Conservation (phyloP, 2,797 vertebrate species). For the Nannoperca obscura region DNA sequence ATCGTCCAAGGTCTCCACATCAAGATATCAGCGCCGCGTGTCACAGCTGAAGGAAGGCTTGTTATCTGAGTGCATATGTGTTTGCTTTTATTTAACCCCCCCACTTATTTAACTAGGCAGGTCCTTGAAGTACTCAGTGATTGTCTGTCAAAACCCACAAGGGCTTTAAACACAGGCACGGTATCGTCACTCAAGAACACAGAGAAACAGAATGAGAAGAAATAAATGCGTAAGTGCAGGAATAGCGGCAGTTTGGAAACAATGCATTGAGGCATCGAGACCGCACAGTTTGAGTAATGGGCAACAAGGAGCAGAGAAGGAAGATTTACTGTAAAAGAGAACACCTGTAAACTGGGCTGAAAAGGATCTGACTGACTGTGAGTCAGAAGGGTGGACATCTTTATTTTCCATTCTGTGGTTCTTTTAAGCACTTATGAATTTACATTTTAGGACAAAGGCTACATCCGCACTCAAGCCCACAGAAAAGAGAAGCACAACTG, state of each 20-base stretch:
- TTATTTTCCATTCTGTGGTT: neutral
- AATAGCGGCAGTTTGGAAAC: slow-evolving; percentile 22
- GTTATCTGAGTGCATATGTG: slow-evolving; percentile 47
- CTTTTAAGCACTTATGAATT: neutral
- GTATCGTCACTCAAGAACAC: neutral
- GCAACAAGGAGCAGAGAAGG: neutral
- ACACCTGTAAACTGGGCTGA: neutral
- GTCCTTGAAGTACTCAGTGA: slow-evolving; percentile 45
- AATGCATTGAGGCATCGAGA: neutral
- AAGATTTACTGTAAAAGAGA: neutral
- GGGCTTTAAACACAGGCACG: neutral
- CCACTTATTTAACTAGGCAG: slow-evolving; percentile 50
- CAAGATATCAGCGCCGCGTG: slow-evolving; percentile 42
- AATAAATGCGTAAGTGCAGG: slow-evolving; percentile 4
- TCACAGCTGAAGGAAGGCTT: slow-evolving; percentile 34
- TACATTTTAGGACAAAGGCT: neutral
- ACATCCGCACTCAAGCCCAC: too few relatives aligned
- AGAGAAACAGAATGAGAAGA: slow-evolving; percentile 6
- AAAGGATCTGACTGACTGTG: neutral
- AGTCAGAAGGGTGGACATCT: neutral
- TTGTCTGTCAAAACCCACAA: slow-evolving; percentile 2
- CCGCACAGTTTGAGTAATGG: slow-evolving; percentile 21
- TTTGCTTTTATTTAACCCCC: slow-evolving; percentile 62
- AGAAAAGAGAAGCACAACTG: neutral
- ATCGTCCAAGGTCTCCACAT: slow-evolving; percentile 34